Conservation (phyloP, 53 echinoderm and acorn worm species). For the Crossaster papposus region DNA sequence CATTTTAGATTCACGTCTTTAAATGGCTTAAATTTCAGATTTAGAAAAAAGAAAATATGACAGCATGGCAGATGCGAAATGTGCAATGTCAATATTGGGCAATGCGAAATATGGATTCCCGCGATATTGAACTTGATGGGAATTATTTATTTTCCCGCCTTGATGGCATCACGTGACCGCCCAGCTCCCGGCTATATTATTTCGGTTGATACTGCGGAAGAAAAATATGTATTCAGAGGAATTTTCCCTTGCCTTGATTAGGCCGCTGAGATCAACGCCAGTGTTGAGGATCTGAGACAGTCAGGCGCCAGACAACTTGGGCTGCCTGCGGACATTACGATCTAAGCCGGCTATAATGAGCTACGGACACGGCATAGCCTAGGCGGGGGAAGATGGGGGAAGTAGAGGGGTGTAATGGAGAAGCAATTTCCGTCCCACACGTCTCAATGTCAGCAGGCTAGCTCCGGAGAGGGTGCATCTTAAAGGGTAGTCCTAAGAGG, state of each 20-base stretch:
- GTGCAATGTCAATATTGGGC: neutral
- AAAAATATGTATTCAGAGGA: conserved; percentile 57
- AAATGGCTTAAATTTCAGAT: neutral
- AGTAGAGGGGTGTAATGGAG: conserved; percentile 27
- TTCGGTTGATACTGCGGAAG: conserved; percentile 37
- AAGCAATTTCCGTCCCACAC: conserved; percentile 45
- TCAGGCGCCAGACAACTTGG: conserved; percentile 31
- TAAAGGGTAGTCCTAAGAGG: conserved; percentile 24
- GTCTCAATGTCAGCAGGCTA: conserved; percentile 44
- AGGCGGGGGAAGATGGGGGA: neutral
- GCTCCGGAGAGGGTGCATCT: conserved; percentile 2
- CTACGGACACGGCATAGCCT: conserved; percentile 34
- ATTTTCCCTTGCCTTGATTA: conserved; percentile 33
- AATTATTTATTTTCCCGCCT: neutral
- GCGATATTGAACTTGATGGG: neutral
- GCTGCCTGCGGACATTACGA: conserved; percentile 48
- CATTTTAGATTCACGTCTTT: neutral
- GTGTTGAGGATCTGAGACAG: conserved; percentile 6
- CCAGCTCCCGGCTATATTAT: conserved; percentile 23
- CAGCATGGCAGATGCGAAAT: neutral
- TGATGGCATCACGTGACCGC: conserved; percentile 18
- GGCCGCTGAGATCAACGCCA: conserved; percentile 3
- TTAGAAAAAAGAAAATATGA: neutral
- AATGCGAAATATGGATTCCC: neutral
- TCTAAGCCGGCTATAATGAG: conserved; percentile 50